Conservation (phyloP, 2,888 invertebrate species). For the Hoplodrina ambigua region DNA sequence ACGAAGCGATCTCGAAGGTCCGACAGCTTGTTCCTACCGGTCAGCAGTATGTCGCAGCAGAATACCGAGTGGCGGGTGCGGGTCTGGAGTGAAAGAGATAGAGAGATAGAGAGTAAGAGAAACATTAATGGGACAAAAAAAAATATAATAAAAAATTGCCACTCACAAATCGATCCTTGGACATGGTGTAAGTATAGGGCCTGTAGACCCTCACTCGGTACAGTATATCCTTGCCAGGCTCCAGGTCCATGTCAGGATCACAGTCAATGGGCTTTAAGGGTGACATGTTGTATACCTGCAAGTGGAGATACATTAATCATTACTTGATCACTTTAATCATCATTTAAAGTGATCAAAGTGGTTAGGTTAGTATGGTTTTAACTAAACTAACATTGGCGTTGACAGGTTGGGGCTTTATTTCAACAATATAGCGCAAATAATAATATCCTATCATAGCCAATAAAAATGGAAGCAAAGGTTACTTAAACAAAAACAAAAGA, state of each 20-base stretch:
- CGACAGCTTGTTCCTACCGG: slow-evolving; percentile 91
- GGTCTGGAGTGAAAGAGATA: slow-evolving; percentile 53
- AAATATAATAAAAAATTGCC: neutral
- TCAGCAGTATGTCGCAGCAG: slow-evolving; percentile 75
- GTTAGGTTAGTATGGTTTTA: too few species aligned
- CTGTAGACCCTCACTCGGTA: slow-evolving; percentile 80
- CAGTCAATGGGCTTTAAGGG: neutral
- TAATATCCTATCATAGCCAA: too few species aligned
- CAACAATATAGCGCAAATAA: too few species aligned
- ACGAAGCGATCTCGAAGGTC: slow-evolving; percentile 93
- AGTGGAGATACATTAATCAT: neutral
- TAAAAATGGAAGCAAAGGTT: too few species aligned
- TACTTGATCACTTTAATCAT: too few species aligned
- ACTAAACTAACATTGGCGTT: too few species aligned
- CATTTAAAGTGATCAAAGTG: too few species aligned
- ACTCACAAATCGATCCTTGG: slow-evolving; percentile 72
- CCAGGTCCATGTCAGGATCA: slow-evolving; percentile 60
- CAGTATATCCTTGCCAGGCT: slow-evolving; percentile 81
- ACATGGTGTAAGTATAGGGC: slow-evolving; percentile 69
- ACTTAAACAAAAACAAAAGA: too few species aligned
- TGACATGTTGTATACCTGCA: slow-evolving; percentile 27
- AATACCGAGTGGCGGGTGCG: slow-evolving; percentile 79
- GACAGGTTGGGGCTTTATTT: too few species aligned
- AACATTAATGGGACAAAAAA: too few species aligned
- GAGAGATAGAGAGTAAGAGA: neutral